Percentiles rank a stretch among this genome's conserved stretches.
These are phyloP conservation scores for Rhadina sibilatrix DNA, from an alignment of 2,113 vertebrate species.

Conservation along the genomic window DNA sequence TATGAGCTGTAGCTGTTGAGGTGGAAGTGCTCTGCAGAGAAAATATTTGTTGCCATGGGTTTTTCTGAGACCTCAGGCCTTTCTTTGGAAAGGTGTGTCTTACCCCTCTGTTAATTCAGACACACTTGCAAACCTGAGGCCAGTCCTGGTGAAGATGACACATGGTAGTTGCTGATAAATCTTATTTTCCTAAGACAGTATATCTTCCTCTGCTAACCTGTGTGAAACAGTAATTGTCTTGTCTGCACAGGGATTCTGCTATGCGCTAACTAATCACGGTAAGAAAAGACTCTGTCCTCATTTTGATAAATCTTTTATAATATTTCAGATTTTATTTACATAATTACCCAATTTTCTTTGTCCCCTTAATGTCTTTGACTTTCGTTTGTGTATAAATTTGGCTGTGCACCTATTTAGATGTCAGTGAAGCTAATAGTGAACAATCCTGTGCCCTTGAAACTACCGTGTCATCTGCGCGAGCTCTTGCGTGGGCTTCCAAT, in stretches of 20 bases:
- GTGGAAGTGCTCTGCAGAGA: not conserved
- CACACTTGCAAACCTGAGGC: not conserved
- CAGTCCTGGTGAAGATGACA: not conserved
- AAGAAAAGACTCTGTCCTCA: not conserved
- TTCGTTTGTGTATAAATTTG: conserved; percentile 44
- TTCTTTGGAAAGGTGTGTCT: not conserved
- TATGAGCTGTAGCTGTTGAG: not conserved
- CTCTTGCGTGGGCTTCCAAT: not conserved
- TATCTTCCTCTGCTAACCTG: conserved; percentile 1
- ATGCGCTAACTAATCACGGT: not conserved
- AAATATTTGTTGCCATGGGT: not conserved
- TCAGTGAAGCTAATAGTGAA: conserved; percentile 30
- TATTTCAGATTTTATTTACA: conserved; percentile 33
- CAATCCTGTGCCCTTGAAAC: conserved; percentile 42
- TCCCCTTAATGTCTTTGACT: not conserved
- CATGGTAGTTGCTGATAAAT: not conserved
- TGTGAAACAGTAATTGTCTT: not conserved
- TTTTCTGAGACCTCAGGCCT: not conserved
- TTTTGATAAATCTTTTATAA: conserved; percentile 12
- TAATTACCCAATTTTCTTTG: conserved; percentile 14
- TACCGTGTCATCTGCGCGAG: not conserved
- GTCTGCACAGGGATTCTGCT: not conserved
- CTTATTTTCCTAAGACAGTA: not conserved
- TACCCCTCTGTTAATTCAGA: not conserved
- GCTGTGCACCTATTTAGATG: conserved; percentile 16